Base-by-base conservation (phyloP, 53 echinoderm and acorn worm genomes). In the Patiria pectinifera region DNA sequence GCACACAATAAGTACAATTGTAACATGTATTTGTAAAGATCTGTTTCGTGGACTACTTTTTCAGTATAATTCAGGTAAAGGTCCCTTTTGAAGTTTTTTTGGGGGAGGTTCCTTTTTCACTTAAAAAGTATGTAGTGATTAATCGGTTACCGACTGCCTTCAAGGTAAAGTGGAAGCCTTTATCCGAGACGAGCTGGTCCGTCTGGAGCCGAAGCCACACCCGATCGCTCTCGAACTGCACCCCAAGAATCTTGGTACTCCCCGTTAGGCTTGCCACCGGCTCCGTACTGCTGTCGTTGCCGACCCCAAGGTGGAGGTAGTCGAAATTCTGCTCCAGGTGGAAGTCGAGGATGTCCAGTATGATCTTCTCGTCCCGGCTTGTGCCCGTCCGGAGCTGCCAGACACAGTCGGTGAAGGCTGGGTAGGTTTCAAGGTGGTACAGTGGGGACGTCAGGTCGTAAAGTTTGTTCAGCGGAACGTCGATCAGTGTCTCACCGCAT, bases 281-380 rank as follows among this genome's bases (percentile, higher is more conserved):
- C 2, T 4, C 22, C 5, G 1, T 3, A 1, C 43, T 81, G 19
- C 13, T 83, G 3, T 74, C 74, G 4, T 83, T 78, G 6, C 62
- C 83, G 4, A 61, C 12, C 11, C 76, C 45, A 13, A 83, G 22
- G 9, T 6, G 14, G 2, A 91, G 74, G 12, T 1, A 83, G 84
- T 91, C 91, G 59, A 24, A 91, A 25, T 14, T 43, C 6, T 47
- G 16, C 83, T 91, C 91, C 83, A 91, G 8, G 8, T 84, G 14
- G 75, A 91, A 83, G 7, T 43, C 19, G 19, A 69, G 4, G 46
- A 91, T 72, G 60, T 84, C 72, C 19, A 91, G 72, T 59, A 49
- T 26, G 35, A 91, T 77, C 35, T 22, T 62, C 3, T 66, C 66
- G 16, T 43, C 70, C 25, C 70, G 46, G 21, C 3, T 21, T 0